A percentile compares a stretch with the other conserved stretches of the same genome.
phyloP scores from a whole-genome alignment of 2,113 vertebrate species.

The Brachionichthys hirsutus region DNA sequence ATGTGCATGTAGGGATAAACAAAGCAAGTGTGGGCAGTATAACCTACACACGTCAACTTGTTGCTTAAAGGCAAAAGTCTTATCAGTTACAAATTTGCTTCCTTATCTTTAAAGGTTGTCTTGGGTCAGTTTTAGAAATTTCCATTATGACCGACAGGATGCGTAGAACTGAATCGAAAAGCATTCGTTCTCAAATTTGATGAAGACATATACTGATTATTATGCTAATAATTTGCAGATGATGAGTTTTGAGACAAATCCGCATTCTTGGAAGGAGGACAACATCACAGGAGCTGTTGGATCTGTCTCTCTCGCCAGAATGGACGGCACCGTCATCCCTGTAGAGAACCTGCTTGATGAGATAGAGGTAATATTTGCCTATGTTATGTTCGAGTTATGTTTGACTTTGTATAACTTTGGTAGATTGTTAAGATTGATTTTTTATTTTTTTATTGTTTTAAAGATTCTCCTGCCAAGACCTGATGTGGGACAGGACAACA shows the following conservation, averaged over 20 bases:
- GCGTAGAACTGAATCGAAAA: background rate
- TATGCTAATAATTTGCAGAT: slow-evolving; percentile 73
- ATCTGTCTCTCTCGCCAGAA: slow-evolving; percentile 81
- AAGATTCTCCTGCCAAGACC: slow-evolving; percentile 86
- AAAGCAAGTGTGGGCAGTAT: slow-evolving; percentile 71
- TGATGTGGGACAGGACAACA: slow-evolving; percentile 67
- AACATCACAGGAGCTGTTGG: slow-evolving; percentile 84
- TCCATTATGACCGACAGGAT: background rate
- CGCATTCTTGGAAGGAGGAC: slow-evolving; percentile 78
- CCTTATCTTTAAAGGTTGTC: too few species aligned
- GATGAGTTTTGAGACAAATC: slow-evolving; percentile 88
- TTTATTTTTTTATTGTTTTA: slow-evolving; percentile 34
- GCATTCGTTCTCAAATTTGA: too few species aligned
- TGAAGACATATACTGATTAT: background rate
- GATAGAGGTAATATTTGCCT: slow-evolving; percentile 82
- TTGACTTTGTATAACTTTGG: background rate
- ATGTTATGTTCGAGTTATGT: background rate
- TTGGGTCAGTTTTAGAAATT: too few species aligned
- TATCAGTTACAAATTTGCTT: too few species aligned
- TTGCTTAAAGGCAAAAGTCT: too few species aligned
- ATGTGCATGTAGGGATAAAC: background rate
- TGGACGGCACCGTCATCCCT: slow-evolving; percentile 79
- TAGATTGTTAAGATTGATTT: background rate
- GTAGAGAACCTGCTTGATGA: slow-evolving; percentile 83
- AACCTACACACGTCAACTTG: too few species aligned